Conservation (phyloP, 2,113 vertebrate genomes). For the Chrysochloris asiatica region DNA sequence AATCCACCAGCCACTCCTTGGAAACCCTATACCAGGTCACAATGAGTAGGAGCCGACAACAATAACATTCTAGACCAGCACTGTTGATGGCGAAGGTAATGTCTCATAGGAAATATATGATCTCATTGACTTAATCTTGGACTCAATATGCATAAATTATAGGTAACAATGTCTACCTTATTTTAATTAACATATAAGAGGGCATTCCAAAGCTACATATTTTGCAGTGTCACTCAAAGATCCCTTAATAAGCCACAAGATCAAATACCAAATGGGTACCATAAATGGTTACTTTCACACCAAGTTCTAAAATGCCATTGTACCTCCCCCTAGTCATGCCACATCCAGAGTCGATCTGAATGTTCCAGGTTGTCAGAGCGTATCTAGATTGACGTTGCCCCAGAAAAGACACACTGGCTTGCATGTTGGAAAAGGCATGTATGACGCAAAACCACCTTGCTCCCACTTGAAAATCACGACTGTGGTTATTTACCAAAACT, state of each 20-base stretch:
- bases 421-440: background rate
- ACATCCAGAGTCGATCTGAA: background rate
- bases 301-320: background rate
- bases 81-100: background rate
- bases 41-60: no score
- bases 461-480: background rate
- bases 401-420: background rate
- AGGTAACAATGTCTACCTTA: background rate
- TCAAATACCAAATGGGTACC: constrained; percentile 17
- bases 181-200: constrained; percentile 10
- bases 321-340: background rate
- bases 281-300: background rate
- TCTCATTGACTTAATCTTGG: background rate
- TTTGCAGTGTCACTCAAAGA: constrained; percentile 45
- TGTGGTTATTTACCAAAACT: background rate
- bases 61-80: no score
- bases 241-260: background rate
- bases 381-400: background rate
- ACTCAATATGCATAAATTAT: background rate
- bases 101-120: background rate
- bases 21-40: no score
- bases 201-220: background rate
- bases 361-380: background rate
- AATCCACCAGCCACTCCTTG: no score
- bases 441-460: background rate